Evolutionary conservation across 1,140 invertebrate species (phyloP).

Genomic region (Batillaria attramentaria): DNA sequence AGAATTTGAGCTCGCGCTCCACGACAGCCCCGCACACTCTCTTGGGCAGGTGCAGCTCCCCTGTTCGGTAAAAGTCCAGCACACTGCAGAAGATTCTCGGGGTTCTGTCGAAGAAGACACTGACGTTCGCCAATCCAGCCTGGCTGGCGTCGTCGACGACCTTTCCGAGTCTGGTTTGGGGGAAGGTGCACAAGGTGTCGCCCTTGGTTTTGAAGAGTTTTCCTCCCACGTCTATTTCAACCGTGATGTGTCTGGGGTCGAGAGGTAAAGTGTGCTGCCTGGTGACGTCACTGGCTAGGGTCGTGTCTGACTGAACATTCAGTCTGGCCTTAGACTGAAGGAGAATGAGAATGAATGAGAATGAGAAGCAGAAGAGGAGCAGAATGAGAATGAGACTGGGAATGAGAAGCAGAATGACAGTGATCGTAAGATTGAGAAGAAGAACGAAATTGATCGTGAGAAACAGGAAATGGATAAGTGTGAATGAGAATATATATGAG

Average conservation of each 20-base stretch:
- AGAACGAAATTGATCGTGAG: neutral
- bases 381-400: neutral
- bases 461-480: neutral
- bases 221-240: neutral
- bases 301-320: neutral
- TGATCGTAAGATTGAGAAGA: neutral
- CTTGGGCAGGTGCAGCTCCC: constrained; percentile 34
- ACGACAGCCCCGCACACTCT: constrained; percentile 25
- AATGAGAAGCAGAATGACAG: neutral
- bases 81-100: neutral
- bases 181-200: neutral
- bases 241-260: neutral
- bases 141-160: neutral
- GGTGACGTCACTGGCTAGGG: neutral
- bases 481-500: no score
- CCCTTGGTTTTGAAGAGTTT: neutral
- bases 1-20: constrained; percentile 40
- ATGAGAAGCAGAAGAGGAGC: neutral
- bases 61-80: constrained; percentile 32
- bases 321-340: neutral
- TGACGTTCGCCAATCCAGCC: constrained; percentile 14
- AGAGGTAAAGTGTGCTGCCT: neutral
- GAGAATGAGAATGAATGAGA: neutral
- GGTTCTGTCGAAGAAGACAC: constrained; percentile 33
- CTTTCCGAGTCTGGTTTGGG: neutral